Evolutionary conservation across 2,113 vertebrate species (phyloP).

Genomic region (Illadopsis cleaveri): DNA sequence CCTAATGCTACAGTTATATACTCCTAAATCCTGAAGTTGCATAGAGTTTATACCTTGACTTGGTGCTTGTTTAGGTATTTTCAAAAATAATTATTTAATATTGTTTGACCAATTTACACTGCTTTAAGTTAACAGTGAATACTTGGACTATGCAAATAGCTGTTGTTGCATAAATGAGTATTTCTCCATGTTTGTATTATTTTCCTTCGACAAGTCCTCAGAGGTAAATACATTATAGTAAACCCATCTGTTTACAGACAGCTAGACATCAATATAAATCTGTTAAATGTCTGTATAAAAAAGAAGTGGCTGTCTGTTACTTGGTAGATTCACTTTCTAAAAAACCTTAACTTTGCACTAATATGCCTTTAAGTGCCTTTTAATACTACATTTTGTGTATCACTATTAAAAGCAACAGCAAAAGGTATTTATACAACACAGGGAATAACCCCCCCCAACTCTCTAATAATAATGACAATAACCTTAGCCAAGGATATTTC

Average conservation of each 20-base stretch:
- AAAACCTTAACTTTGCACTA: neutral
- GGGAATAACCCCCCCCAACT: neutral
- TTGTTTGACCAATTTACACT: neutral
- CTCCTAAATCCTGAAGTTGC: neutral
- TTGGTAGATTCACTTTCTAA: neutral
- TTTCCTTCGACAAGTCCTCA: neutral
- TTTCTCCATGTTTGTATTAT: neutral
- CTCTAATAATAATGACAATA: constrained; percentile 34
- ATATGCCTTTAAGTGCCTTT: neutral
- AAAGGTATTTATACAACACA: neutral
- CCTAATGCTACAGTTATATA: neutral
- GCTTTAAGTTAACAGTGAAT: neutral
- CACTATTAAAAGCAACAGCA: neutral
- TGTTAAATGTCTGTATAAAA: neutral
- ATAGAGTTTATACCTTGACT: neutral
- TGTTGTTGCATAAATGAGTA: neutral
- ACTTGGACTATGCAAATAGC: neutral
- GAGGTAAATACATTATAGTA: neutral
- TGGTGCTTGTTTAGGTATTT: neutral
- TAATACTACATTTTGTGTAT: neutral
- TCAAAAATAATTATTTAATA: neutral
- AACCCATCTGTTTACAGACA: neutral
- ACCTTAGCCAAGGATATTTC: constrained; percentile 51
- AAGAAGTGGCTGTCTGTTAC: neutral
- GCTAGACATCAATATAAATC: neutral